Conservation (phyloP, 2,113 vertebrate species). For the Anhinga anhinga region DNA sequence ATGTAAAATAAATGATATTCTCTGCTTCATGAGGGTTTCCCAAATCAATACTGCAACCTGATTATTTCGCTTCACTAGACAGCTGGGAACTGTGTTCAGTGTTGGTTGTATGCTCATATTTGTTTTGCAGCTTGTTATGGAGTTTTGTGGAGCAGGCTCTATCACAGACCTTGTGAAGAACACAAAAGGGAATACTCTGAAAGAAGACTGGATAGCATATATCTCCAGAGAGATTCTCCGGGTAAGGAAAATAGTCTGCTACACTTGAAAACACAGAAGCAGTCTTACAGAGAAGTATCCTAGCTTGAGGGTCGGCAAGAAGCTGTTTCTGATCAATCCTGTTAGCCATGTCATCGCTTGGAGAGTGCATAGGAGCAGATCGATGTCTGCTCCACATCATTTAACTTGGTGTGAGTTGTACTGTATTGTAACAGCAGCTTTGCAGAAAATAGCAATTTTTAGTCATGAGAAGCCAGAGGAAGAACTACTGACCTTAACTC, state of each 20-base stretch:
- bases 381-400: neutral
- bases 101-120: neutral
- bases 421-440: neutral
- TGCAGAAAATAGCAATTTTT: neutral
- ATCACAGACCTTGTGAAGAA: conserved; percentile 99
- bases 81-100: neutral
- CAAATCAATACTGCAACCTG: neutral
- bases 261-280: neutral
- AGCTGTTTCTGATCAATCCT: conserved; percentile 14
- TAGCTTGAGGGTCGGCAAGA: neutral
- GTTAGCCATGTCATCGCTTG: conserved; percentile 5
- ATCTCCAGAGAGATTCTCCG: conserved; percentile 96
- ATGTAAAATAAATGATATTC: neutral
- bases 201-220: conserved; percentile 99
- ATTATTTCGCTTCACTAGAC: neutral
- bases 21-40: neutral
- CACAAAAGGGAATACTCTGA: conserved; percentile 95
- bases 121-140: conserved; percentile 92
- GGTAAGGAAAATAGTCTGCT: conserved; percentile 71
- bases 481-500: neutral
- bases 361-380: neutral
- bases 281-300: neutral
- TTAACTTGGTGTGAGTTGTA: neutral
- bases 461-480: neutral
- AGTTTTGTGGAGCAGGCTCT: conserved; percentile 97